These are phyloP conservation scores for Drosophila helvetica DNA, from an alignment of 2,888 invertebrate genomes.

Conservation along the genomic window DNA sequence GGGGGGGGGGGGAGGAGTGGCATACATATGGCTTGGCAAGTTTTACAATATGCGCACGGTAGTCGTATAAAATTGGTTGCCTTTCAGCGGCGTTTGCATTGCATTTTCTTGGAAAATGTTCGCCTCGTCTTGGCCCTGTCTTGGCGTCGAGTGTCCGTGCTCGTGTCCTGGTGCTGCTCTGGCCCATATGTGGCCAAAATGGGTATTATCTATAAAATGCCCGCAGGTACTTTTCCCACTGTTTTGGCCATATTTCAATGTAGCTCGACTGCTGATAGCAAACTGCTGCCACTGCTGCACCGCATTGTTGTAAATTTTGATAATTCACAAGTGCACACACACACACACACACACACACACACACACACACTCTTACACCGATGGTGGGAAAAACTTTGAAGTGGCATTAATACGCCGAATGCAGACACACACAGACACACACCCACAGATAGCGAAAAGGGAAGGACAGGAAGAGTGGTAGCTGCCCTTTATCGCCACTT, in stretches of 20 bases:
- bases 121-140: slow-evolving; percentile 27
- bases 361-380: slow-evolving; percentile 10
- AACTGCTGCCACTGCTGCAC: slow-evolving; percentile 57
- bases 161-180: background rate
- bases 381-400: slow-evolving; percentile 56
- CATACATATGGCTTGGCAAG: slow-evolving; percentile 60
- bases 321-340: slow-evolving; percentile 59
- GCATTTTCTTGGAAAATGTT: slow-evolving; percentile 57
- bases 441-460: slow-evolving; percentile 6
- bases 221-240: slow-evolving; percentile 74
- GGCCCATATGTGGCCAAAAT: slow-evolving; percentile 54
- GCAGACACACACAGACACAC: slow-evolving; percentile 23
- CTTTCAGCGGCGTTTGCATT: slow-evolving; percentile 52
- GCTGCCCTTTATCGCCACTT: slow-evolving; percentile 33
- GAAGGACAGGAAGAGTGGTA: slow-evolving; percentile 6
- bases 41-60: slow-evolving; percentile 67
- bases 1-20: background rate
- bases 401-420: slow-evolving; percentile 76
- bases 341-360: slow-evolving; percentile 10
- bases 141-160: background rate
- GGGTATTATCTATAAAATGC: slow-evolving; percentile 78
- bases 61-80: slow-evolving; percentile 57
- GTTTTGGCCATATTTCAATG: slow-evolving; percentile 75
- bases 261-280: slow-evolving; percentile 70
- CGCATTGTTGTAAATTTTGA: slow-evolving; percentile 76